Evolutionary conservation across 2,888 invertebrate genomes (phyloP), one percentile per base, ranked within the genome.

Genomic region (Eupithecia insigniata): DNA sequence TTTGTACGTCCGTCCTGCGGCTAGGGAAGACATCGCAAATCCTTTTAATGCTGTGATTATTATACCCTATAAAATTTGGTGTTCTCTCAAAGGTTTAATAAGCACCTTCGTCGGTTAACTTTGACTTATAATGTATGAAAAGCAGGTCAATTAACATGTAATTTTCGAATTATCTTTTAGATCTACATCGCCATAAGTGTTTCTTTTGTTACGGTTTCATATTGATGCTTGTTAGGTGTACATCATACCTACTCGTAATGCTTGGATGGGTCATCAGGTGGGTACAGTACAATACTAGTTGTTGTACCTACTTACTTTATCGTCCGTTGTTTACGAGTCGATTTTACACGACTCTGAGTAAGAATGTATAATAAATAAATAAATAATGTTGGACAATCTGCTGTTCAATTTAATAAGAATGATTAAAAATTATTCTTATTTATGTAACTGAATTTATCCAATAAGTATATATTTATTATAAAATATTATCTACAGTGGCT

Each of bases 111-210:
- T 10, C 22, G 46, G 46, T 22, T 43, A 22, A 22, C 46, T 51
- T 16, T 39, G 18, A 39, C 36, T 12, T 36, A 36, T 36, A 51
- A 10, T 22, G 46, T 51, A 22, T 51, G 22, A 51, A 55, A 55
- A 55, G 51, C 51, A n/a, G 51, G 51, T 55, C 51, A 55, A 55
- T 55, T 55, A 26, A 26, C 26, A 14, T 55, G 22, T 55, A 55
- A 55, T 55, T 26, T 55, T 55, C 22, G 26, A 26, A 26, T 55
- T 55, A 26, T 55, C 55, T 55, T 26, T 55, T 10, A 51, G 22
- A 51, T 22, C 55, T 12, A 55, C 55, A 55, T 12, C 55, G 26
- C 12, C 12, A 12, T 10, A 51, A n/a, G 26, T 55, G 55, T 22
- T 26, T 26, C 55, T 55, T 55, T 55, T 55, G 26, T 55, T 26